Evolutionary conservation across 2,888 invertebrate species (phyloP).

Genomic region (Phengaris alcon): DNA sequence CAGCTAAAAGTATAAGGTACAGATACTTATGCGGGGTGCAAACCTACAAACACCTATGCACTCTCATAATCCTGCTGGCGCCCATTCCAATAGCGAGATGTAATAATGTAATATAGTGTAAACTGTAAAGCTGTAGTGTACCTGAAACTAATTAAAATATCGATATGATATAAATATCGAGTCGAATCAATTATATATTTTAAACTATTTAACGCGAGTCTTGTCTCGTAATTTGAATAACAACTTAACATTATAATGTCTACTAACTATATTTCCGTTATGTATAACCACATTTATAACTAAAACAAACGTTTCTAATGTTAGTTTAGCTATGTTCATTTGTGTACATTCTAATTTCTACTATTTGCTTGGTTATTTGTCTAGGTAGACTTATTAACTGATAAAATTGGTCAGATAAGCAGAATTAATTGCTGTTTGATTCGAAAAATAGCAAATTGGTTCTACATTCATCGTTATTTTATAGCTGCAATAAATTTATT

Average conservation of each 20-base stretch:
- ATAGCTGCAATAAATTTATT: slow-evolving; percentile 10
- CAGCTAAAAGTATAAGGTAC: no score
- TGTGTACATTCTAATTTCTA: slow-evolving; percentile 17
- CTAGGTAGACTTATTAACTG: slow-evolving; percentile 23
- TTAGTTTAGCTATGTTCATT: slow-evolving; percentile 13
- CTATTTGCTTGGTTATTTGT: slow-evolving; percentile 23
- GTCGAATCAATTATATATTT: no score
- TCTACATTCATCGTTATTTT: background rate
- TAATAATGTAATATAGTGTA: no score
- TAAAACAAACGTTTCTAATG: slow-evolving; percentile 11
- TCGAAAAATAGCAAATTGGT: slow-evolving; percentile 17
- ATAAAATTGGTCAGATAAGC: slow-evolving; percentile 24
- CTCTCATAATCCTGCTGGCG: no score
- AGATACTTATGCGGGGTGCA: no score
- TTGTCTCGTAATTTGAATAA: background rate
- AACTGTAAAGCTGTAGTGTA: no score
- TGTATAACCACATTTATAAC: background rate
- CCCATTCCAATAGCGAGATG: no score
- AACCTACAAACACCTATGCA: no score
- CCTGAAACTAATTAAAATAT: no score
- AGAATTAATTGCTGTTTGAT: slow-evolving; percentile 15
- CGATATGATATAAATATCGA: no score
- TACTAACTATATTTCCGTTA: background rate
- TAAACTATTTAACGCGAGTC: no score
- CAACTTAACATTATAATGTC: background rate